Percentiles rank a stretch among this genome's conserved stretches.
Evolutionary conservation across 2,797 vertebrate species (phyloP).

Genomic region (Stomatorhinus walkeri): DNA sequence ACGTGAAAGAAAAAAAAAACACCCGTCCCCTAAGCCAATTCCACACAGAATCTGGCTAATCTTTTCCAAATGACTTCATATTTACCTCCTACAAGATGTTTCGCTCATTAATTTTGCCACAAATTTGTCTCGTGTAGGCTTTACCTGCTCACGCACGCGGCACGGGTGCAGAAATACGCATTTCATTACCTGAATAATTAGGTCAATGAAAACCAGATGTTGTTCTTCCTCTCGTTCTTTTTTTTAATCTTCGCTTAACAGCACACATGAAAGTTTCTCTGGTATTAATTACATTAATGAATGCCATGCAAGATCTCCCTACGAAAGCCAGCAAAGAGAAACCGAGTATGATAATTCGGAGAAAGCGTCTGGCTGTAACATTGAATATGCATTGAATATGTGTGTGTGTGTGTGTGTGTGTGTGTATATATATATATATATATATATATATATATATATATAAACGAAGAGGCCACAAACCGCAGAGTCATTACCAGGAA

Average conservation of each 20-base stretch:
- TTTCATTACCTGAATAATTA: constrained; percentile 92
- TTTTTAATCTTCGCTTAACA: constrained; percentile 57
- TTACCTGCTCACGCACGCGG: constrained; percentile 73
- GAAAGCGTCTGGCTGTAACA: not conserved
- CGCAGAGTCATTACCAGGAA: constrained; percentile 30
- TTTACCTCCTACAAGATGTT: constrained; percentile 58
- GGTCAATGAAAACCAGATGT: constrained; percentile 83
- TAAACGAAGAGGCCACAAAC: constrained; percentile 30
- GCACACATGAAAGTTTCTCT: constrained; percentile 47
- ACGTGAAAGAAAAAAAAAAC: not conserved
- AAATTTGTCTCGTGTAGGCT: constrained; percentile 67
- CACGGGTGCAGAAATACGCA: constrained; percentile 83
- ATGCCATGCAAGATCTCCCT: constrained; percentile 25
- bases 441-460: too few relatives aligned
- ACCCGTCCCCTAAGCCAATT: not conserved
- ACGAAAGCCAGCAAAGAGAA: constrained; percentile 19
- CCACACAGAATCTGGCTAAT: constrained; percentile 5
- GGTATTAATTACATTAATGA: constrained; percentile 44
- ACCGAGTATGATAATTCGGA: not conserved
- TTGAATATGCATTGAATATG: not conserved
- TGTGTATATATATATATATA: too few relatives aligned
- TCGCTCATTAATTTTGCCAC: constrained; percentile 79
- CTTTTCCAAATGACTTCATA: constrained; percentile 18
- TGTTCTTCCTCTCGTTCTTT: constrained; percentile 60
- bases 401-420: not conserved